Conservation (phyloP, 1,140 invertebrate species). For the Drosophila bipectinata region DNA sequence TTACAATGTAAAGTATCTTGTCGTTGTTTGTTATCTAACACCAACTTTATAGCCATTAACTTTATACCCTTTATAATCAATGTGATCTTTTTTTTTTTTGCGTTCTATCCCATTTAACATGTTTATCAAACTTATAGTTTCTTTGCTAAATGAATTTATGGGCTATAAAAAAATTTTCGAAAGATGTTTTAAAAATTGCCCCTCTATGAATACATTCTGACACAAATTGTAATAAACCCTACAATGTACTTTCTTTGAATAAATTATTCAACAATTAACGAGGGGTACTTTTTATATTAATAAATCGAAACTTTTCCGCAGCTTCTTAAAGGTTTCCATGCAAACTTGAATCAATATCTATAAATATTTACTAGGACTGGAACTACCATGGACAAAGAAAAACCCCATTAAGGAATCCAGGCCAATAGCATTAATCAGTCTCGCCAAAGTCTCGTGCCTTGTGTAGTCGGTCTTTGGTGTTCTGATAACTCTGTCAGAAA, state of each 20-base stretch:
- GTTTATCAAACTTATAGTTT: not conserved
- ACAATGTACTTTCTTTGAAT: too few relatives aligned
- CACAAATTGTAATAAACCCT: too few relatives aligned
- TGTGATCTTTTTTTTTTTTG: too few relatives aligned
- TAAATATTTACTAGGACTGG: conserved; percentile 4
- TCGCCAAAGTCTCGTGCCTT: conserved; percentile 2
- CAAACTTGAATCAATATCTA: not conserved
- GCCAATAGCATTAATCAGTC: conserved; percentile 43
- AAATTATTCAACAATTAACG: too few relatives aligned
- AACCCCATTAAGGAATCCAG: conserved; percentile 33
- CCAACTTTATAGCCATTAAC: too few relatives aligned
- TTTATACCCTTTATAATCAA: too few relatives aligned
- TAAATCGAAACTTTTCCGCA: too few relatives aligned
- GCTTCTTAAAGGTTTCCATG: not conserved
- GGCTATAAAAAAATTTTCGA: too few relatives aligned
- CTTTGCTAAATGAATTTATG: not conserved
- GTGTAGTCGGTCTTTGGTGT: conserved; percentile 5
- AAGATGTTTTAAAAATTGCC: not conserved
- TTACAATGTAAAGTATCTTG: too few relatives aligned
- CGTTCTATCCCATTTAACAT: not conserved
- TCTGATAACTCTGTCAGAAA: conserved; percentile 39
- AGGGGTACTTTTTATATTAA: too few relatives aligned
- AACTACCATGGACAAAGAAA: conserved; percentile 9
- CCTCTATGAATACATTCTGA: not conserved
- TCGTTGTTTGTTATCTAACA: too few relatives aligned